Percentiles rank a stretch among this genome's conserved stretches.
Evolutionary conservation across 2,888 invertebrate species (phyloP).

Genomic region (Cataglyphis altisquamis): DNA sequence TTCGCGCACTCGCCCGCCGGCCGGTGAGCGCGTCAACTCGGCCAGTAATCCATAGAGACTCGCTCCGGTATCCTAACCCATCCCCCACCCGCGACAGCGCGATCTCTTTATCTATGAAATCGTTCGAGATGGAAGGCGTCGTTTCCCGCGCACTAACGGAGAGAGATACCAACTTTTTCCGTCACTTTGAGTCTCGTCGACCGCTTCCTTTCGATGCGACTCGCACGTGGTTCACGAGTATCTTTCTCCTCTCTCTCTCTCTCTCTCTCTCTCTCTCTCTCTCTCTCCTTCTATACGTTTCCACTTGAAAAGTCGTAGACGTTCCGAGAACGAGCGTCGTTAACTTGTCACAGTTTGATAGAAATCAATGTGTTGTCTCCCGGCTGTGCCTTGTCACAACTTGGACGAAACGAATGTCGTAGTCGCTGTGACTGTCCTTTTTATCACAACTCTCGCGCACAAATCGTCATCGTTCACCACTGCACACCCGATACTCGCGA

Average conservation of each 20-base stretch:
- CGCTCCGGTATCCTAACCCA: slow-evolving; percentile 53
- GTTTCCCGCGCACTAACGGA: slow-evolving; percentile 11
- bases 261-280: slow-evolving; percentile 15
- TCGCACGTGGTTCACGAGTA: slow-evolving; percentile 36
- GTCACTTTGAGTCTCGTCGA: slow-evolving; percentile 10
- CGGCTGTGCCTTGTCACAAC: background rate
- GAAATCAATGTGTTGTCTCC: background rate
- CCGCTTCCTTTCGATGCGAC: background rate
- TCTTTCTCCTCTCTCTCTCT: background rate
- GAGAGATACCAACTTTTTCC: background rate
- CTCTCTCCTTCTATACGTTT: background rate
- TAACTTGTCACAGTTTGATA: background rate
- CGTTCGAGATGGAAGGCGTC: background rate
- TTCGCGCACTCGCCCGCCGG: slow-evolving; percentile 42
- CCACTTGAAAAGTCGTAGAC: slow-evolving; percentile 1
- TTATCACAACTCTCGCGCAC: background rate
- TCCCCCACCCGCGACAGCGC: slow-evolving; percentile 25
- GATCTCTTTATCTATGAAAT: background rate
- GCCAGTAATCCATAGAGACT: slow-evolving; percentile 69
- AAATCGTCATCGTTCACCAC: slow-evolving; percentile 30
- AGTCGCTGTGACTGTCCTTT: background rate
- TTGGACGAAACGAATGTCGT: background rate
- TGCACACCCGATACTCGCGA: slow-evolving; percentile 30
- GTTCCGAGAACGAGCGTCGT: slow-evolving; percentile 9
- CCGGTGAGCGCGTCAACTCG: slow-evolving; percentile 66